Evolutionary conservation across 2,797 vertebrate species (phyloP), one percentile per base, ranked within the genome.

Genomic region (Rhinophrynus dorsalis): DNA sequence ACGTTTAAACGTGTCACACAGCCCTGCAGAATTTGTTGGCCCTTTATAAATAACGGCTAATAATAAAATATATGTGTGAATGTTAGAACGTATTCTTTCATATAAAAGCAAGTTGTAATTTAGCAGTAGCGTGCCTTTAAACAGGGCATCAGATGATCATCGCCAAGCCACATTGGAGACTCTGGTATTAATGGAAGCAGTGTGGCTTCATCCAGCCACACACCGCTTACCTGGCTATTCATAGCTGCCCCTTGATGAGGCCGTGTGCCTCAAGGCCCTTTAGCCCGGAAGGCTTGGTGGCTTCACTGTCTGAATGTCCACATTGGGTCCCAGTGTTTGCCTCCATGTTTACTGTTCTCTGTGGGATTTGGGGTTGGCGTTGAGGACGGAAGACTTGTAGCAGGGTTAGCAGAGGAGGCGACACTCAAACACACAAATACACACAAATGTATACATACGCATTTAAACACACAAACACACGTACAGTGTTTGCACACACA

Each of bases 341-440:
- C 61, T 66, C 57, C 75, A 79, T 90, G 86, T 90, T 90, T 91
- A 88, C 89, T 90, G 88, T 90, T 90, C 90, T 88, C 85, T 89
- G 86, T 85, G 5, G 85, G 88, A 84, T 87, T 90, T 87, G 84
- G 82, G 86, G 86, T 78, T 88, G 89, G 89, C 86, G 79, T 33
- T 29, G 52, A 82, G 82, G 83, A 80, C 18, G 76, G 62, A 79
- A 82, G 84, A 75, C 80, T 86, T 84, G 76, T 3, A 0, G 79
- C 80, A 80, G 74, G 42, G 75, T 71, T 75, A 80, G 75, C 75
- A 30, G 73, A 59, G 76, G 75, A 75, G 71, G 66, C 27, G 61
- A 67, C 68, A 74, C 80, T 73, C 60, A 81, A 76, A 90, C 88
- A 90, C 85, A 78, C 80, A 82, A 81, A 74, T 52, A 51, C 44